Base-by-base conservation (phyloP, 2,113 vertebrate genomes). In the Galemys pyrenaicus region DNA sequence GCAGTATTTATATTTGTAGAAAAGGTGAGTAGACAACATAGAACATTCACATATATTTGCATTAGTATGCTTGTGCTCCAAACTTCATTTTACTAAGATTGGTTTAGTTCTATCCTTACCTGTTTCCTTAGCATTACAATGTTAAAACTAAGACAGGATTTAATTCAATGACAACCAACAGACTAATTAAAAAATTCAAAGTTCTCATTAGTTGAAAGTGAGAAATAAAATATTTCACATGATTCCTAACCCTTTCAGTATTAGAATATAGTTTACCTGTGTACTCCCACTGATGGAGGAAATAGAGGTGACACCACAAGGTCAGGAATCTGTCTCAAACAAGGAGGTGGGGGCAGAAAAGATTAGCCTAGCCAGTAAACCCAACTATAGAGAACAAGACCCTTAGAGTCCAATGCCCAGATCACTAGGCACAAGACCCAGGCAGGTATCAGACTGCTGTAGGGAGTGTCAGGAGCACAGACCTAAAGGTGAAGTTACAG, bases 91-190 rank as follows among this genome's bases (percentile, higher is more conserved):
- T 80, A 58, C 39, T 62, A 81, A 62, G 37, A 73, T 78, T 46
- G n/a, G 60, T 86, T 92, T 39, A 30, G 13, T 87, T 78, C n/a
- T 46, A 77, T 67, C 22, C 56, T 94, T 65, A 62, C 58, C 0
- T 88, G 15, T 32, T 74, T 84, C 20, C 13, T 89, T 19, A 87
- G 17, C 30, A 60, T 85, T 64, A n/a, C 9, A 93, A 86, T 26
- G 75, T 35, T 74, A 70, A 87, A 90, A 75, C 6, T 75, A 89
- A 80, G 44, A 46, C 6, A 82, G 51, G 30, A 70, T n/a, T 82
- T 79, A 81, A 82, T 75, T 89, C 37, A 87, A 93, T 68, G 46
- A 54, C 11, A 70, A 70, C 65, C 37, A 91, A 65, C 46, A 65
- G 64, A 41, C 28, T 77, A 3, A 60, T 17, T 10, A 30, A 75